phyloP scores from a whole-genome alignment of 2,888 invertebrate species.

The Acronicta psi region DNA sequence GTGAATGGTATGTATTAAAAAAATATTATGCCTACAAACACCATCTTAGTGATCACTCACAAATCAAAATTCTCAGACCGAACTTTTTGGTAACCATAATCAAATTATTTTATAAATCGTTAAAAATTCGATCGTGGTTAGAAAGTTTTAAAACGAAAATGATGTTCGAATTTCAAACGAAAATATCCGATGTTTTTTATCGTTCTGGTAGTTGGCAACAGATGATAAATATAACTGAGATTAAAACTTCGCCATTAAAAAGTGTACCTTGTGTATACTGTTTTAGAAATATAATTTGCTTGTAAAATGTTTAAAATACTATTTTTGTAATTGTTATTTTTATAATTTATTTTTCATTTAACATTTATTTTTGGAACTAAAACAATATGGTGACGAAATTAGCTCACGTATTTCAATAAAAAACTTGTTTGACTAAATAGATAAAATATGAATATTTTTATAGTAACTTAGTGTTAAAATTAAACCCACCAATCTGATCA shows the following conservation, averaged over 20 bases:
- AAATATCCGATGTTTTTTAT: conserved; percentile 9
- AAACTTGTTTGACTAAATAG: neutral
- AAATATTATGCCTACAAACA: neutral
- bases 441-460: conserved; percentile 9
- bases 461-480: conserved; percentile 29
- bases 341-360: conserved; percentile 54
- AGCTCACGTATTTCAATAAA: conserved; percentile 10
- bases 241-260: conserved; percentile 26
- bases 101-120: conserved; percentile 6
- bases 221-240: conserved; percentile 19
- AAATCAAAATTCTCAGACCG: neutral
- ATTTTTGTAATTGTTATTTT: conserved; percentile 47
- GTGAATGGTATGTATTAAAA: neutral
- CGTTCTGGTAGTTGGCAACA: conserved; percentile 4
- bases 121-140: neutral
- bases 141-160: neutral
- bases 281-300: conserved; percentile 10
- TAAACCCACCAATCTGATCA: conserved; percentile 69
- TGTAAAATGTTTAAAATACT: conserved; percentile 41
- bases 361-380: conserved; percentile 26
- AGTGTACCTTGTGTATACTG: conserved; percentile 21
- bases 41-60: conserved; percentile 2
- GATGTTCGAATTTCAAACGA: conserved; percentile 9
- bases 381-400: conserved; percentile 8
- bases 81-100: neutral